A percentile compares a stretch with the other conserved stretches of the same genome.
Conservation (phyloP, 2,888 invertebrate species). For the Spatulosminthurus flaviceps region DNA sequence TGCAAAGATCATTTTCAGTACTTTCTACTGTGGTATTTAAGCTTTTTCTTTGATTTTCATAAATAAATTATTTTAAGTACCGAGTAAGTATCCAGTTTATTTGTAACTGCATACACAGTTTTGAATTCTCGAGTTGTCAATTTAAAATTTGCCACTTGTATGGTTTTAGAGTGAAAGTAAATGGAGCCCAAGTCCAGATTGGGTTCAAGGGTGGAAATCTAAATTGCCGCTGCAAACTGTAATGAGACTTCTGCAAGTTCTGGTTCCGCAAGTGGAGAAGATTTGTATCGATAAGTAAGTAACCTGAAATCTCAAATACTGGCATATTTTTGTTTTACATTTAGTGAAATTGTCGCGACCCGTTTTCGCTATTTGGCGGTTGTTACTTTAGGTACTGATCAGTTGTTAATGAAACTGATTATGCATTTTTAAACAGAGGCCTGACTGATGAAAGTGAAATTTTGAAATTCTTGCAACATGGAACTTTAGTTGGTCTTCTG, state of each 20-base stretch:
- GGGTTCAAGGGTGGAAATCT: slow-evolving; percentile 96
- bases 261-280: slow-evolving; percentile 99
- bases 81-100: too few relatives aligned
- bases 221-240: slow-evolving; percentile 98
- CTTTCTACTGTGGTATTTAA: slow-evolving; percentile 59
- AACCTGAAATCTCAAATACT: too few relatives aligned
- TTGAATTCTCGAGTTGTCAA: slow-evolving; percentile 14
- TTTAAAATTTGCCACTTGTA: slow-evolving; percentile 24
- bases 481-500: slow-evolving; percentile 94
- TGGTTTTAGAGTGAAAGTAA: slow-evolving; percentile 63
- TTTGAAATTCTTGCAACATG: slow-evolving; percentile 96
- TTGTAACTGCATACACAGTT: not conserved
- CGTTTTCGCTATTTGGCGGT: too few relatives aligned
- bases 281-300: slow-evolving; percentile 98
- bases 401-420: not conserved
- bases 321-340: slow-evolving; percentile 2
- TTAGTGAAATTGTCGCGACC: too few relatives aligned
- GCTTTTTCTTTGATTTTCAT: too few relatives aligned
- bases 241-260: slow-evolving; percentile 96
- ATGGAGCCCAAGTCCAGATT: slow-evolving; percentile 94
- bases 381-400: too few relatives aligned
- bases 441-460: slow-evolving; percentile 99
- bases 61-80: too few relatives aligned
- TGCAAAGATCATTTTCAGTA: slow-evolving; percentile 63
- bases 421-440: slow-evolving; percentile 73